Conservation (phyloP, 1,140 invertebrate genomes). For the Sinella curviseta region DNA sequence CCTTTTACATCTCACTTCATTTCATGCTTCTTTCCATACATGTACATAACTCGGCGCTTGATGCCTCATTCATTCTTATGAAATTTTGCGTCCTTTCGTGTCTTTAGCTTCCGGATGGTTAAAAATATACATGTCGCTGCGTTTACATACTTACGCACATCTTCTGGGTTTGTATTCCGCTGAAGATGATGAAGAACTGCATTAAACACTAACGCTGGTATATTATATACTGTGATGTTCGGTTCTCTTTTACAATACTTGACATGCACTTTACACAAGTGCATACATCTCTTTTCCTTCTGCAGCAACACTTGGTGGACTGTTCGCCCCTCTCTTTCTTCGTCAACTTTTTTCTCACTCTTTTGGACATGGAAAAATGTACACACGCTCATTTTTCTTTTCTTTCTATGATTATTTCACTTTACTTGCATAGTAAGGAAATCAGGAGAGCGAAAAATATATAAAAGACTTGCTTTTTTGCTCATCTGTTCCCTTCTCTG, state of each 20-base stretch:
- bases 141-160: too few species aligned
- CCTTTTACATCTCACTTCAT: neutral
- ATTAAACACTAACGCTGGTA: too few species aligned
- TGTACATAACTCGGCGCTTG: too few species aligned
- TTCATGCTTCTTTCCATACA: too few species aligned
- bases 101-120: neutral
- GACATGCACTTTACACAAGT: neutral
- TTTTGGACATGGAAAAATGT: neutral
- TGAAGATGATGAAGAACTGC: neutral
- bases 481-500: too few species aligned
- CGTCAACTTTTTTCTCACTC: neutral
- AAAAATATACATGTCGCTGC: too few species aligned
- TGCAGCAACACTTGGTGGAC: neutral
- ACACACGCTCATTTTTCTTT: neutral
- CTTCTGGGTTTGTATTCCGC: too few species aligned
- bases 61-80: too few species aligned
- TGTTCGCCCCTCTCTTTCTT: neutral
- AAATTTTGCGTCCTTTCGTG: neutral
- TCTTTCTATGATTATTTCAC: neutral
- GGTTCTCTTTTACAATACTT: neutral
- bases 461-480: neutral
- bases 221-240: neutral
- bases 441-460: too few species aligned
- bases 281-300: too few species aligned
- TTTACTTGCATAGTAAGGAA: too few species aligned